These are phyloP conservation scores for Muschampia plurimacula DNA, from an alignment of 2,888 invertebrate genomes.

Conservation along the genomic window DNA sequence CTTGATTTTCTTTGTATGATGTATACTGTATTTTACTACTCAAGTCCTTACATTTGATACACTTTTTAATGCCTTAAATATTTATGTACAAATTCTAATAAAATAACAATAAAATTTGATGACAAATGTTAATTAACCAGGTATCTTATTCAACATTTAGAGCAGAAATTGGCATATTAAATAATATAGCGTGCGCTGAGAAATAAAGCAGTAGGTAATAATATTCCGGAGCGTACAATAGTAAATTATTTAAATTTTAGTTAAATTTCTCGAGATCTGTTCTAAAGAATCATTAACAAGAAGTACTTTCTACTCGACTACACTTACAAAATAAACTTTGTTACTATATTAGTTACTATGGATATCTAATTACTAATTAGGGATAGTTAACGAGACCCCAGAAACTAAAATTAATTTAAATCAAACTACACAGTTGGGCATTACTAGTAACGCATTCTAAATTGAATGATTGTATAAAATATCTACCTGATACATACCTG, in stretches of 20 bases:
- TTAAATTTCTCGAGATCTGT: constrained; percentile 8
- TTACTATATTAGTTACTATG: background rate
- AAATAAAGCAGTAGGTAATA: constrained; percentile 21
- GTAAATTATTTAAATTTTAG: background rate
- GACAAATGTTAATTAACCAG: constrained; percentile 13
- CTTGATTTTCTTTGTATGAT: too few relatives aligned
- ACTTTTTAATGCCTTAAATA: background rate
- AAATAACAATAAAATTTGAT: background rate
- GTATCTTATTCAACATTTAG: constrained; percentile 12
- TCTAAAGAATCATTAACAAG: constrained; percentile 10
- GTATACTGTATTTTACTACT: too few relatives aligned
- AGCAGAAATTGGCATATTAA: constrained; percentile 9
- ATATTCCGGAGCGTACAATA: constrained; percentile 8
- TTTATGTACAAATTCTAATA: background rate
- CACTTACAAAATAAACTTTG: constrained; percentile 2
- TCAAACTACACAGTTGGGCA: background rate
- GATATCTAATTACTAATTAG: too few relatives aligned
- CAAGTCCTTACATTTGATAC: too few relatives aligned
- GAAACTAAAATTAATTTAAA: background rate
- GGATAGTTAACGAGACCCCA: too few relatives aligned
- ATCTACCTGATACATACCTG: too few relatives aligned
- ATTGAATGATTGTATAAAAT: too few relatives aligned
- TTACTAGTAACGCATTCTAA: too few relatives aligned
- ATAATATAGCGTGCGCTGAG: constrained; percentile 14
- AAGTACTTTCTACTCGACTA: constrained; percentile 5